phyloP scores from a whole-genome alignment of 2,797 vertebrate genomes.

The Brachyrhaphis roseni region DNA sequence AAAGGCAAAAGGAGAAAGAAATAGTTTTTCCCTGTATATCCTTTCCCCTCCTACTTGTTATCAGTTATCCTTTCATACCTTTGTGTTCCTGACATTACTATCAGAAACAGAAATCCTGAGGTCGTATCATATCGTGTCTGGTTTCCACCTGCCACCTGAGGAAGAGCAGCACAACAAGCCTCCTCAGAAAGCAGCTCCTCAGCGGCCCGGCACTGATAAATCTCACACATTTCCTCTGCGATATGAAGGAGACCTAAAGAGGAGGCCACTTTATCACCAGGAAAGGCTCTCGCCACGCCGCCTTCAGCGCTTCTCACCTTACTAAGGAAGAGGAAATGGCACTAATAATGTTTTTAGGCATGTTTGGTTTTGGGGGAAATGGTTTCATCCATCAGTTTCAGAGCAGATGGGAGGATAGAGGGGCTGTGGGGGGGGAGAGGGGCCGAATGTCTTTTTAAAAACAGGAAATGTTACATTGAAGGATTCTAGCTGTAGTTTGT shows the following conservation, averaged over 20 bases:
- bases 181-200: conserved; percentile 55
- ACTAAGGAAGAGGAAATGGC: conserved; percentile 82
- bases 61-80: conserved; percentile 60
- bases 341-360: conserved; percentile 86
- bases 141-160: conserved; percentile 73
- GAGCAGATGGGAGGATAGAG: conserved; percentile 58
- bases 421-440: not conserved
- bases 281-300: conserved; percentile 76
- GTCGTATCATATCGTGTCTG: conserved; percentile 41
- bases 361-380: conserved; percentile 86
- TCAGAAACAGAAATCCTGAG: conserved; percentile 70
- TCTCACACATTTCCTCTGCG: conserved; percentile 79
- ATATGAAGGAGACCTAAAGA: conserved; percentile 80
- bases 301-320: conserved; percentile 81
- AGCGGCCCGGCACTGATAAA: conserved; percentile 80
- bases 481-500: conserved; percentile 47
- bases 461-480: conserved; percentile 61
- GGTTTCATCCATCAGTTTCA: conserved; percentile 86
- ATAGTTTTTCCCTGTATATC: not conserved
- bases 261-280: conserved; percentile 82
- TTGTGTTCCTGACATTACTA: conserved; percentile 67
- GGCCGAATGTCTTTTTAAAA: conserved; percentile 60
- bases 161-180: conserved; percentile 44
- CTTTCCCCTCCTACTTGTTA: conserved; percentile 12
- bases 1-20: not conserved